Evolutionary conservation across 2,888 invertebrate genomes (phyloP).

Genomic region (Sthenelais limicola): DNA sequence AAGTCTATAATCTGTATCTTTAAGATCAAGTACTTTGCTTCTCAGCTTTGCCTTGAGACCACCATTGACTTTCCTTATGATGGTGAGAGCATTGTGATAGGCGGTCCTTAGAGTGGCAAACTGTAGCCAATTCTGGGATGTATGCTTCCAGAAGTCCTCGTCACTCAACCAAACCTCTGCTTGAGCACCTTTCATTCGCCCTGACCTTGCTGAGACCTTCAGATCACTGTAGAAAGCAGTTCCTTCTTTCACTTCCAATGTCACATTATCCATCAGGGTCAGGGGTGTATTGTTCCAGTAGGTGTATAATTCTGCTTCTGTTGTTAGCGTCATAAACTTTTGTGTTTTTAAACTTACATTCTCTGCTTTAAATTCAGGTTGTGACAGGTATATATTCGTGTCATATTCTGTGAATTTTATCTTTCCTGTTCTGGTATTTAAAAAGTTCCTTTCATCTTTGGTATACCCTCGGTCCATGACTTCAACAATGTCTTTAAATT

Average conservation of each 20-base stretch:
- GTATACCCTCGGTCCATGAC: not conserved
- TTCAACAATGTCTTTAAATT: not conserved
- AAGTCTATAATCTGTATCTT: conserved; percentile 13
- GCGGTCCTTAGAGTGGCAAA: conserved; percentile 26
- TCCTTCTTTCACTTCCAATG: not conserved
- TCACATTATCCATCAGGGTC: conserved; percentile 5
- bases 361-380: not conserved
- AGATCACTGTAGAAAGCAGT: conserved; percentile 12
- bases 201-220: not conserved
- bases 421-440: not conserved
- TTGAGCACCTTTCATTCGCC: not conserved
- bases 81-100: not conserved
- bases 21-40: not conserved
- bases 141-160: conserved; percentile 42
- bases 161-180: conserved; percentile 25
- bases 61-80: not conserved
- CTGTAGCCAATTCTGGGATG: conserved; percentile 13
- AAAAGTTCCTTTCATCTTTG: not conserved
- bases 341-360: too few species aligned
- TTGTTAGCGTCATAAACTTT: too few species aligned
- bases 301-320: too few species aligned
- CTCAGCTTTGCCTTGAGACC: not conserved
- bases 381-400: conserved; percentile 1
- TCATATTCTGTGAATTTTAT: conserved; percentile 17
- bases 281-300: too few species aligned